Evolutionary conservation across 2,888 invertebrate species (phyloP).

Genomic region (Lamellibrachia satsuma): DNA sequence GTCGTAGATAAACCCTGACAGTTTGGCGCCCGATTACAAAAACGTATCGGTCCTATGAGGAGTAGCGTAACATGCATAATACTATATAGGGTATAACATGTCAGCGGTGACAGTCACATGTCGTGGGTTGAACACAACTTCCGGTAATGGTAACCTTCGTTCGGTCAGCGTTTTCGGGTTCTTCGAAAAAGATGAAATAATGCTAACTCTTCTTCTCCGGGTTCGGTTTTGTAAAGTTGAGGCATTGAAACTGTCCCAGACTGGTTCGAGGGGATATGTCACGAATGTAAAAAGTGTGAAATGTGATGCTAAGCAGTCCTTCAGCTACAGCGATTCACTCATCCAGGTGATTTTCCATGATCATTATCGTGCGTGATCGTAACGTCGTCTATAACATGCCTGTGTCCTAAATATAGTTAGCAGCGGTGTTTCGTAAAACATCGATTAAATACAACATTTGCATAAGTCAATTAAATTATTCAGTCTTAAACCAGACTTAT

Average conservation of each 20-base stretch:
- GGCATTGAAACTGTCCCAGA: neutral
- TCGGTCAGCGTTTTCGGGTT: neutral
- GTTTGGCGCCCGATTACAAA: too few relatives aligned
- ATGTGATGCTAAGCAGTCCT: neutral
- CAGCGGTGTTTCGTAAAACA: neutral
- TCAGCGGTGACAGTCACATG: neutral
- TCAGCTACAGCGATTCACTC: constrained; percentile 13
- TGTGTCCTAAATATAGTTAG: neutral
- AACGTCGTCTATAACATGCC: neutral
- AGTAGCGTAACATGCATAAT: neutral
- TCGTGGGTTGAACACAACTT: constrained; percentile 5
- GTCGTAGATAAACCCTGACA: too few relatives aligned
- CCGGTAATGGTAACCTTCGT: constrained; percentile 17
- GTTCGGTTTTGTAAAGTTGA: constrained; percentile 10
- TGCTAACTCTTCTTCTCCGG: constrained; percentile 6
- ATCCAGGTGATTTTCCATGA: neutral
- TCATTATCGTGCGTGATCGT: neutral
- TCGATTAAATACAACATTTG: neutral
- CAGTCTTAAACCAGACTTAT: neutral
- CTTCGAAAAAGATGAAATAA: constrained; percentile 8
- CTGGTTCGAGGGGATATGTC: constrained; percentile 4
- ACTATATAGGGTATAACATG: neutral
- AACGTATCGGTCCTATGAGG: too few relatives aligned
- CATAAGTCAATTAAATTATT: neutral
- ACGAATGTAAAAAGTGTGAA: neutral